Conservation (phyloP, 2,888 invertebrate genomes). For the Idaea straminata region DNA sequence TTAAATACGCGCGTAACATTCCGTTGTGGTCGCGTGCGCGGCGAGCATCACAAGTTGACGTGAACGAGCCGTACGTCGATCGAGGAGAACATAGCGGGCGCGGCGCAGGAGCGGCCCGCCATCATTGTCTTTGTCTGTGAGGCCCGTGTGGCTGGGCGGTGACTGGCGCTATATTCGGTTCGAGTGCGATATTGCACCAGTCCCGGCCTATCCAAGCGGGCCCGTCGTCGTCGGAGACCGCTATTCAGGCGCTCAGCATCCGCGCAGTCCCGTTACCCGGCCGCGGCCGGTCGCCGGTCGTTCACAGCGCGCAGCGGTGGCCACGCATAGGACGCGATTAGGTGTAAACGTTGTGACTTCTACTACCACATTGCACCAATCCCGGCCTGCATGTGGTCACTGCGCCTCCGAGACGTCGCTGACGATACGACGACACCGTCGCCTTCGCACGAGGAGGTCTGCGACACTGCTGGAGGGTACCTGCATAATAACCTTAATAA, state of each 20-base stretch:
- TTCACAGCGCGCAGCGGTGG: constrained; percentile 76
- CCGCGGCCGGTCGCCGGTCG: constrained; percentile 55
- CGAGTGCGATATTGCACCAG: constrained; percentile 78
- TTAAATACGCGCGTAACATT: constrained; percentile 58
- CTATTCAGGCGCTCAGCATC: constrained; percentile 71
- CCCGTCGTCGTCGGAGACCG: constrained; percentile 67
- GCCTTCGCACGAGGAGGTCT: no score
- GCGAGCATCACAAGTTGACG: constrained; percentile 42
- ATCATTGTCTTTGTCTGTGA: constrained; percentile 56
- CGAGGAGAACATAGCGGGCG: constrained; percentile 41
- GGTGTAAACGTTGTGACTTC: constrained; percentile 75
- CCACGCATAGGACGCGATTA: constrained; percentile 79
- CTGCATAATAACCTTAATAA: constrained; percentile 19
- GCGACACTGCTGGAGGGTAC: constrained; percentile 13
- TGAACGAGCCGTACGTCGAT: constrained; percentile 27
- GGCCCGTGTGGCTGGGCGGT: constrained; percentile 77
- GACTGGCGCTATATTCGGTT: constrained; percentile 78
- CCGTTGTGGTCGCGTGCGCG: constrained; percentile 52
- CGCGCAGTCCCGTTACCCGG: constrained; percentile 76
- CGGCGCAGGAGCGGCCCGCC: constrained; percentile 60
- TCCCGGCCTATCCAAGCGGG: constrained; percentile 81
- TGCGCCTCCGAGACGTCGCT: constrained; percentile 36
- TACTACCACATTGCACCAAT: constrained; percentile 80
- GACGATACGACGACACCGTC: constrained; percentile 6
- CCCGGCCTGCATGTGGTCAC: constrained; percentile 79